phyloP scores from a whole-genome alignment of 92 coral and sea anemone species.

The Diadumene lineata region DNA sequence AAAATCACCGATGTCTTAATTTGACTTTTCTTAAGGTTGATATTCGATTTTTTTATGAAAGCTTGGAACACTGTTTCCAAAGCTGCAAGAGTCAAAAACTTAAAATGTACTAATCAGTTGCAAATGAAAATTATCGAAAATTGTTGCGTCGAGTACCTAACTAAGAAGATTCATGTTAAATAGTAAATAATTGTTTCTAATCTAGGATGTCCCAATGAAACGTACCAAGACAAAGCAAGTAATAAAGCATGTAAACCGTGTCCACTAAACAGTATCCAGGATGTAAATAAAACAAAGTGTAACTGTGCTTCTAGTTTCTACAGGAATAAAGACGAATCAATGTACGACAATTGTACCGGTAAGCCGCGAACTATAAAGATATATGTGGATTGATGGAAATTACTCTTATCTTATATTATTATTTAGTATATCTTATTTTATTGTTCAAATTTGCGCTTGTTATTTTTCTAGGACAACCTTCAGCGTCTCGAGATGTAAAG shows the following conservation, averaged over 20 bases:
- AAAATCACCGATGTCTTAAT: too few relatives aligned
- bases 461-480: slow-evolving; percentile 42
- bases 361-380: background rate
- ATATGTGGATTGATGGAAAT: background rate
- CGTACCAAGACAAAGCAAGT: slow-evolving; percentile 43
- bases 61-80: too few relatives aligned
- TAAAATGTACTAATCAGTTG: too few relatives aligned
- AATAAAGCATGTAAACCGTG: slow-evolving; percentile 31
- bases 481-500: slow-evolving; percentile 40
- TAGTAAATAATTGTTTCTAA: background rate
- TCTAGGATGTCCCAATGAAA: slow-evolving; percentile 34
- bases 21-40: too few relatives aligned
- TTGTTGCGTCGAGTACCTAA: background rate
- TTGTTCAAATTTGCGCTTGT: background rate
- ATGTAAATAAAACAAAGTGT: slow-evolving; percentile 27
- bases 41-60: too few relatives aligned
- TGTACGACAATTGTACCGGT: slow-evolving; percentile 47
- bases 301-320: slow-evolving; percentile 40
- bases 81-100: too few relatives aligned
- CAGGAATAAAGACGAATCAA: slow-evolving; percentile 18
- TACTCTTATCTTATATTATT: background rate
- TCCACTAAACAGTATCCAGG: background rate
- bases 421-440: background rate
- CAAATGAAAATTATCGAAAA: background rate
- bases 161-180: background rate